Evolutionary conservation across 1,140 invertebrate genomes (phyloP).

Genomic region (Drosophila aff.): DNA sequence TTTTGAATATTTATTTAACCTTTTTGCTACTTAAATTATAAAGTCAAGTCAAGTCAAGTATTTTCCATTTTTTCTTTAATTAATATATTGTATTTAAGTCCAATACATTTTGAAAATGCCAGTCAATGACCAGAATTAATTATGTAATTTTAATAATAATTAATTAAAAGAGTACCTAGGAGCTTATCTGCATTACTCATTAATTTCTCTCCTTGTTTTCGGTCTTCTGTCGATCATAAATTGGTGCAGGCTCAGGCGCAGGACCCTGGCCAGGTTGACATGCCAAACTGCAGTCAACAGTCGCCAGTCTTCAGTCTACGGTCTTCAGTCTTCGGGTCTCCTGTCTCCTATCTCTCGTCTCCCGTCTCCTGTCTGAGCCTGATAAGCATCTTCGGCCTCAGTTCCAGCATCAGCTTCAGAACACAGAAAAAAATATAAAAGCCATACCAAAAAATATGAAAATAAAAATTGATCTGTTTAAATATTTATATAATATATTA

Average conservation of each 20-base stretch:
- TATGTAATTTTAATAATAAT: not conserved
- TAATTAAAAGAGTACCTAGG: constrained; percentile 2
- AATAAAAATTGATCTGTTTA: too few relatives aligned
- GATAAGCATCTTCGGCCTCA: constrained; percentile 70
- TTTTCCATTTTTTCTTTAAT: not conserved
- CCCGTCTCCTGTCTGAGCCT: constrained; percentile 59
- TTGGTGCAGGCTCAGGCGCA: constrained; percentile 64
- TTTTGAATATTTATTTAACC: not conserved
- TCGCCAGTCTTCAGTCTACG: constrained; percentile 42
- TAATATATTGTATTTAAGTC: not conserved
- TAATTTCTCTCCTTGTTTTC: constrained; percentile 29
- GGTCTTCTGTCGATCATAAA: constrained; percentile 78
- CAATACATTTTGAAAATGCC: not conserved
- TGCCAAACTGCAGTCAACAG: constrained; percentile 54
- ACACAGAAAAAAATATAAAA: constrained; percentile 8
- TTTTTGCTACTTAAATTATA: not conserved
- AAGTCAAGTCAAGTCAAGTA: too few relatives aligned
- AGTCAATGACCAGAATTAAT: not conserved
- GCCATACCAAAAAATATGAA: too few relatives aligned
- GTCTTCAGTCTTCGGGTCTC: constrained; percentile 27
- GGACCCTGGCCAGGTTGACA: constrained; percentile 37
- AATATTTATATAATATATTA: not conserved
- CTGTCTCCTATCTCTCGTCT: constrained; percentile 45
- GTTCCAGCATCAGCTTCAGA: constrained; percentile 11
- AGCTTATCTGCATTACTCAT: not conserved